phyloP scores from a whole-genome alignment of 2,888 invertebrate genomes.

The Buathra laborator region DNA sequence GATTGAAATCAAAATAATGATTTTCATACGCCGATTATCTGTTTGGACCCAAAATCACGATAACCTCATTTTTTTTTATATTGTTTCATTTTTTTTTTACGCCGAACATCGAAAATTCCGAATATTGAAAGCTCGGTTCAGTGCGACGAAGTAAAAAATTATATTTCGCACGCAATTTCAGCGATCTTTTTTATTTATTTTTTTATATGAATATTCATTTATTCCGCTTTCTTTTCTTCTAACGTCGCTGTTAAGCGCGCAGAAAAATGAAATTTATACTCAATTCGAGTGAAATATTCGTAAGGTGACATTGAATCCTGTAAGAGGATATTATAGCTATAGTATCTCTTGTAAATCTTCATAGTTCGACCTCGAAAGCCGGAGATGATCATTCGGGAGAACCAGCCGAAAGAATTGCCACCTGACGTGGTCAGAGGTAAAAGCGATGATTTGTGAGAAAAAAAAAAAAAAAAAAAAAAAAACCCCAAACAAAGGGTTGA shows the following conservation, averaged over 20 bases:
- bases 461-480: conserved; percentile 10
- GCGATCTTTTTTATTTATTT: not conserved
- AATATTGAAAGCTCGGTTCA: too few species aligned
- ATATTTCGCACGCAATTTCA: too few species aligned
- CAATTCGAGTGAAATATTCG: not conserved
- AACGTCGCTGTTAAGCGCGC: not conserved
- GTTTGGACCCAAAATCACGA: too few species aligned
- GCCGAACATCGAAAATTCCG: too few species aligned
- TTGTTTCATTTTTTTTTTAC: too few species aligned
- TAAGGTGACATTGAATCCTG: not conserved
- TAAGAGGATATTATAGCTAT: conserved; percentile 17
- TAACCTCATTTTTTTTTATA: too few species aligned
- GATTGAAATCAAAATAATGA: not conserved
- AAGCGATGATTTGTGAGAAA: conserved; percentile 55
- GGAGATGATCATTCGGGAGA: conserved; percentile 96
- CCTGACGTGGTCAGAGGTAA: conserved; percentile 97
- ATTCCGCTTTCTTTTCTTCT: not conserved
- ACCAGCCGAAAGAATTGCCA: conserved; percentile 95
- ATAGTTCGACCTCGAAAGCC: conserved; percentile 90
- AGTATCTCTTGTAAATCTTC: conserved; percentile 76
- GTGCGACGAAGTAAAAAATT: too few species aligned
- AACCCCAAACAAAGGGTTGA: not conserved
- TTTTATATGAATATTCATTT: conserved; percentile 7
- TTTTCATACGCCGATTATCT: not conserved
- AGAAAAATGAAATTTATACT: not conserved